Conservation (phyloP, 2,113 vertebrate species). For the Galemys pyrenaicus region DNA sequence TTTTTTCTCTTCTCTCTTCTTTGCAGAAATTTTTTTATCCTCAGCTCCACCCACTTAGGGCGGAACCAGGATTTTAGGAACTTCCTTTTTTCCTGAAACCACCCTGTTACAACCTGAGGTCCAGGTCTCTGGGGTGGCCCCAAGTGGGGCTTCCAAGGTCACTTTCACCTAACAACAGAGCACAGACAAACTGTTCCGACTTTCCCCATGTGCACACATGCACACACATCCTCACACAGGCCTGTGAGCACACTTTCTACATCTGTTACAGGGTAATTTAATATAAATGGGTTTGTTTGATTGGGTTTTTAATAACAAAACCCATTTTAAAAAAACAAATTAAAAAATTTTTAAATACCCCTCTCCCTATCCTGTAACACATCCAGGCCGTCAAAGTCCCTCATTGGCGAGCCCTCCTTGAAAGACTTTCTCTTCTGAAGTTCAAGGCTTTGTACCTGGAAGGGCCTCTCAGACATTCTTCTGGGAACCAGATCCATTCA, state of each 20-base stretch:
- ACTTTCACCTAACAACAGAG: not conserved
- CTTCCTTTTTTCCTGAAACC: too few species aligned
- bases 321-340: too few species aligned
- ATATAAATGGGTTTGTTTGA: too few species aligned
- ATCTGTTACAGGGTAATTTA: too few species aligned
- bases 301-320: too few species aligned
- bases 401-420: not conserved
- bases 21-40: too few species aligned
- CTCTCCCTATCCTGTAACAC: too few species aligned
- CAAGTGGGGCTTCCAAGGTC: not conserved
- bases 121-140: not conserved
- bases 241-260: not conserved
- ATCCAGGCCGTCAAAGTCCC: not conserved
- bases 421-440: not conserved
- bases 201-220: not conserved
- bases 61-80: too few species aligned
- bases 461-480: not conserved
- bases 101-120: too few species aligned
- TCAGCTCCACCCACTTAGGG: too few species aligned
- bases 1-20: too few species aligned
- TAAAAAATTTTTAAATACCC: too few species aligned
- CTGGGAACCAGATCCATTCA: not conserved
- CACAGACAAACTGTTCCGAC: fast-evolving
- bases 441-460: not conserved
- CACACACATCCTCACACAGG: not conserved